Base-by-base conservation (phyloP, 2,888 invertebrate genomes). In the Drosophila emarginata region DNA sequence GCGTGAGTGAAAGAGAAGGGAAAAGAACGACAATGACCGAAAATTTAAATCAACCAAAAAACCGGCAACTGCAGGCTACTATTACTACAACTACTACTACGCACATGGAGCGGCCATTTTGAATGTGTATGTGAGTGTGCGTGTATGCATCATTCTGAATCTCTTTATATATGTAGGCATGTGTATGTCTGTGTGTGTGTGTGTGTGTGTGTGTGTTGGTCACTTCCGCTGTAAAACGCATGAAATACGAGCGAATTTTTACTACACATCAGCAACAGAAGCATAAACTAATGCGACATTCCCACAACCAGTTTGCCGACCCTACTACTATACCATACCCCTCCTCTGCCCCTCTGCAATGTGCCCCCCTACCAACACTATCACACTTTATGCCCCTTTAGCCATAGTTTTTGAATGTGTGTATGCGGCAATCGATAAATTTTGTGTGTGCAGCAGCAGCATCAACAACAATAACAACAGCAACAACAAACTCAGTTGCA, bases 391-490 rank as follows among this genome's bases (percentile, higher is more conserved):
- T 37, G 37, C 18, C 40, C 40, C 15, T 18, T 1, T 45, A 15
- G 18, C 40, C 40, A 45, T 45, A 15, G 45, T 45, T 23, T 37
- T n/a, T 61, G 64, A 71, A 65, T 53, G 74, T 78, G 72, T 72
- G 78, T 75, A 73, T 86, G 85, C 87, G 75, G 66, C 78, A 85
- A 88, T 85, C 85, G 87, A 85, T 85, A 88, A 88, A 88, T 87
- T 79, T 76, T 75, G 84, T 79, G 87, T 76, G 77, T 77, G 79
- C 67, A 78, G 73, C 73, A 65, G 61, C 63, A 37, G 60, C 64
- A 74, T n/a, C 71, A 57, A 28, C 67, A 64, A 45, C 63, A 68
- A 36, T 61, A 75, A 45, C n/a, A 15, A 50, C 40, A n/a, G 26
- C 62, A 53, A 18, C 59, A 37, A 14, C 39, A 39, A 14, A n/a